Conservation (phyloP, 2,888 invertebrate genomes). For the Nephrocerus scutellatus region DNA sequence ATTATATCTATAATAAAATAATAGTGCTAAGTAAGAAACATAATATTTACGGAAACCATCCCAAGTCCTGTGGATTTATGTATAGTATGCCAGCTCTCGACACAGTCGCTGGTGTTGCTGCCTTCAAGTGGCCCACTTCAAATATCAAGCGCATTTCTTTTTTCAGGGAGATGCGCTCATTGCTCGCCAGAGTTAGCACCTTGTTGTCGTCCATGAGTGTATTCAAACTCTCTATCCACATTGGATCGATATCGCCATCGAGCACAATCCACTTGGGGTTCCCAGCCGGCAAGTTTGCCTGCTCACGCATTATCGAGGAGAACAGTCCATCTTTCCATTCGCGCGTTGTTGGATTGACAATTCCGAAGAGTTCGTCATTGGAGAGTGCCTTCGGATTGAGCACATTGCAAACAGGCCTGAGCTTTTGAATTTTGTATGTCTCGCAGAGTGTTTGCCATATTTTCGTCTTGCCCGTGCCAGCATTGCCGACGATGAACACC, state of each 20-base stretch:
- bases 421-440: conserved; percentile 60
- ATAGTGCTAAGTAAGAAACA: neutral
- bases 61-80: conserved; percentile 87
- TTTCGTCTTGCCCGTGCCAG: conserved; percentile 88
- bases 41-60: conserved; percentile 81
- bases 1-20: neutral
- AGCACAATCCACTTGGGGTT: conserved; percentile 91
- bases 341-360: conserved; percentile 86
- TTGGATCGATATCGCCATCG: conserved; percentile 77
- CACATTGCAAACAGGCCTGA: conserved; percentile 78
- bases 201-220: conserved; percentile 98
- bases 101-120: conserved; percentile 93
- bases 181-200: conserved; percentile 87
- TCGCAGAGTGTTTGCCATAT: conserved; percentile 85
- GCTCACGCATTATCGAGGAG: conserved; percentile 88
- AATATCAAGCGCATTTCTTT: conserved; percentile 84
- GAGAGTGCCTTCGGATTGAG: conserved; percentile 91
- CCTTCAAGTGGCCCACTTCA: conserved; percentile 83
- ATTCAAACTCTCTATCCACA: conserved; percentile 94
- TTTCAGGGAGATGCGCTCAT: conserved; percentile 87
- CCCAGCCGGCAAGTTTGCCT: conserved; percentile 78
- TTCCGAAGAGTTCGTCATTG: conserved; percentile 90
- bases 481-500: conserved; percentile 78
- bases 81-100: conserved; percentile 92
- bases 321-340: conserved; percentile 91